A percentile compares a stretch with the other conserved stretches of the same genome.
Conservation (phyloP, 1,140 invertebrate species). For the Atopsyche davidsoni region DNA sequence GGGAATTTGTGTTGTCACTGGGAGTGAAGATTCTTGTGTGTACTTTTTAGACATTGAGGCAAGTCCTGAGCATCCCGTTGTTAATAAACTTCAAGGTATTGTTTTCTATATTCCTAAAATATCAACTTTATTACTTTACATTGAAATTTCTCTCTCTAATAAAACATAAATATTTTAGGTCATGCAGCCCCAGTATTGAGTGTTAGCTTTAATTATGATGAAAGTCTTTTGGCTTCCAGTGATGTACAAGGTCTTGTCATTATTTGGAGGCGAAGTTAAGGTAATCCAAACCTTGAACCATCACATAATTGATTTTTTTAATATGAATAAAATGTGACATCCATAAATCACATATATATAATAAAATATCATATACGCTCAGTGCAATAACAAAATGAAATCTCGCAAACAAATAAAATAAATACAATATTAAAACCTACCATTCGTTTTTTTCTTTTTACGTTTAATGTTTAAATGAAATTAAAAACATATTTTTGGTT, state of each 20-base stretch:
- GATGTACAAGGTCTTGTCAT: slow-evolving; percentile 81
- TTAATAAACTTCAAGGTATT: slow-evolving; percentile 75
- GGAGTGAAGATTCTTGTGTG: slow-evolving; percentile 80
- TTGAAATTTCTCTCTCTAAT: no score
- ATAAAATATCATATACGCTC: no score
- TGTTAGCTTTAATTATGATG: slow-evolving; percentile 85
- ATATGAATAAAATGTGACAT: no score
- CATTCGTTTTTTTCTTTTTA: no score
- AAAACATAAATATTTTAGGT: neutral
- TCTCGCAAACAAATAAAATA: no score
- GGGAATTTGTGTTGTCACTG: slow-evolving; percentile 74
- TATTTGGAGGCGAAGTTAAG: slow-evolving; percentile 62
- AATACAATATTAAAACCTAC: no score
- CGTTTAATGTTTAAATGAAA: no score
- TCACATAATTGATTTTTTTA: no score
- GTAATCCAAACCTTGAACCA: no score
- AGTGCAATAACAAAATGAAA: no score
- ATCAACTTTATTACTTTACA: neutral
- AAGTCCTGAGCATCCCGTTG: slow-evolving; percentile 59
- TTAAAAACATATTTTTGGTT: no score
- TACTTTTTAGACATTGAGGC: slow-evolving; percentile 79
- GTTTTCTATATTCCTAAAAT: neutral
- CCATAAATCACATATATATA: no score
- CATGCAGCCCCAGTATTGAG: slow-evolving; percentile 66
- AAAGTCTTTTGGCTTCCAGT: slow-evolving; percentile 78